Conservation (phyloP, 2,888 invertebrate genomes). For the Schizotus pectinicornis region DNA sequence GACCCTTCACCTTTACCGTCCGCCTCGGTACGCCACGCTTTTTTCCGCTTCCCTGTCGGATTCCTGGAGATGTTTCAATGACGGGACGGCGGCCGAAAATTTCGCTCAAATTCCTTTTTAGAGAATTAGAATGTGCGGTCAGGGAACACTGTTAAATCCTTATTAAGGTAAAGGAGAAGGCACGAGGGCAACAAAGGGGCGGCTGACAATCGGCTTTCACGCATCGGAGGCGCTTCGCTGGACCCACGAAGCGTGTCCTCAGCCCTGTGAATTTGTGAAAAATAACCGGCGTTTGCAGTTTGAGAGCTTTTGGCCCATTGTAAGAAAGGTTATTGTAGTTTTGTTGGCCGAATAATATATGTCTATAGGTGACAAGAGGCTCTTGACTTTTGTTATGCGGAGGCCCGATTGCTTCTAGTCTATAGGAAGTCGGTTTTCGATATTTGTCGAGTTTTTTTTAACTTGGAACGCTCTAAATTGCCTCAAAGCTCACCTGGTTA, state of each 20-base stretch:
- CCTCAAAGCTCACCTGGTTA: too few relatives aligned
- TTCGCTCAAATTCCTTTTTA: constrained; percentile 4
- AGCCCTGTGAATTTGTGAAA: constrained; percentile 46
- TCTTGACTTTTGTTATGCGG: constrained; percentile 21
- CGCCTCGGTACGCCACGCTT: constrained; percentile 2
- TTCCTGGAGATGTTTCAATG: constrained; percentile 14
- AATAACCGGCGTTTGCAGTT: constrained; percentile 45
- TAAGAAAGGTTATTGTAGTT: constrained; percentile 9
- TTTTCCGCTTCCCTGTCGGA: constrained; percentile 9
- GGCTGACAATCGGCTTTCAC: constrained; percentile 36
- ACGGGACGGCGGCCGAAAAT: neutral
- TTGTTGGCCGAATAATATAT: constrained; percentile 14
- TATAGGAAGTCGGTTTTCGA: constrained; percentile 15
- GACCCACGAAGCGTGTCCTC: constrained; percentile 43
- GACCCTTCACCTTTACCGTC: constrained; percentile 37
- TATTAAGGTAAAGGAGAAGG: constrained; percentile 24
- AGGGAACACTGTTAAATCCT: constrained; percentile 36
- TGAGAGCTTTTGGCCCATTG: constrained; percentile 21
- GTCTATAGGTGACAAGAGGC: constrained; percentile 19
- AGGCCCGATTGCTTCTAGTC: constrained; percentile 22
- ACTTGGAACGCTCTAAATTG: neutral
- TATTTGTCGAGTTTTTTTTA: neutral
- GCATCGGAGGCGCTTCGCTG: constrained; percentile 25
- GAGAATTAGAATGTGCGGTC: constrained; percentile 14
- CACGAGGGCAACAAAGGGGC: constrained; percentile 46